Evolutionary conservation across 1,140 invertebrate species (phyloP), one percentile per base, ranked within the genome.

Genomic region (Hestina assimilis): DNA sequence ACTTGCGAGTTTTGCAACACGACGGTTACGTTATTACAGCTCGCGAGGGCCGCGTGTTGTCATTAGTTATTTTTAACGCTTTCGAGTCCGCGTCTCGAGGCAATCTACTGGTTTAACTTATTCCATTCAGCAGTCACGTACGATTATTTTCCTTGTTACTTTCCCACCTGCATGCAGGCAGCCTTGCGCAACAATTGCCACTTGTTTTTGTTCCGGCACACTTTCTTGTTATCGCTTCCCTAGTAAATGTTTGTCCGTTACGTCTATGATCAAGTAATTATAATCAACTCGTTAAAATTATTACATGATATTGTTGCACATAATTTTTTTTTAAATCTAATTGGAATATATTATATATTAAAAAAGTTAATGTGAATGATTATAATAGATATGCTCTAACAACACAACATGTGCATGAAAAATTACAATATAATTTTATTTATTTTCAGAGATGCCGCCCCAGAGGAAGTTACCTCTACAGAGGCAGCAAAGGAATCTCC

Each of bases 51-150:
- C 69, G 76, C 63, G 57, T 83, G 82, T 85, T 85, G 81, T 87
- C 84, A 87, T 80, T 84, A 82, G 78, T 86, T 87, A 87, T 86
- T 86, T 86, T 84, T 87, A 85, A 83, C 79, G 73, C 67, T 75
- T 74, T 66, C 47, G 43, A 69, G 59, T 65, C 59, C 52, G 43
- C 38, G 56, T 48, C 57, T 71, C 63, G 61, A 63, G 56, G 57
- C 61, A 61, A 66, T 51, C 57, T 63, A 77, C 59, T 73, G 66
- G 68, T 73, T 59, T 70, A 73, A 76, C 63, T 42, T 68, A 78
- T 77, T 72, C n/a, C 74, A 77, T 70, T 75, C 51, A 77, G 51
- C 20, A 58, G 56, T 65, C 31, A 51, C 41, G 58, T 63, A 74
- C 73, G 69, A 75, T 77, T 52, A 63, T 68, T 83, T 82, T 83